These are phyloP conservation scores for Muntiacus reevesi DNA, from an alignment of 2,113 vertebrate genomes.

Conservation along the genomic window DNA sequence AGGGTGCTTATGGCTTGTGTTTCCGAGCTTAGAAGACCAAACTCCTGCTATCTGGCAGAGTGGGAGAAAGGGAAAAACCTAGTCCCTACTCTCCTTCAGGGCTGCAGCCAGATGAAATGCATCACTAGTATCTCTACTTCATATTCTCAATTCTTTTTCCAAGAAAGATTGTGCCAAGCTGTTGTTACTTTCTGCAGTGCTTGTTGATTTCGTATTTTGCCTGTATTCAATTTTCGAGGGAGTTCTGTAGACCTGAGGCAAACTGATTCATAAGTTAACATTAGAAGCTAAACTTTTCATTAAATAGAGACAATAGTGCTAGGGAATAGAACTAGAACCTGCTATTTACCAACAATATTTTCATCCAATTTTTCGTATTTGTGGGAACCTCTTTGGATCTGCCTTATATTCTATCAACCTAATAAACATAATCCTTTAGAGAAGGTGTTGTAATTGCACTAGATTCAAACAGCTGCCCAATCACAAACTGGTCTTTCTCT, in stretches of 20 bases:
- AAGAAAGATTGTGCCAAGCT: background rate
- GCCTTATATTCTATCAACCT: background rate
- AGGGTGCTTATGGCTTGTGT: background rate
- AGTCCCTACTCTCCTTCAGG: background rate
- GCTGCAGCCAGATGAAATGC: background rate
- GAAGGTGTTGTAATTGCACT: background rate
- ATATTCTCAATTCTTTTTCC: background rate
- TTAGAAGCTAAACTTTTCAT: background rate
- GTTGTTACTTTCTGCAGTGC: background rate
- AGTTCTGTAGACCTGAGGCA: background rate
- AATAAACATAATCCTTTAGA: background rate
- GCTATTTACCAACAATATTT: background rate
- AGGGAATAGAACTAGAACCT: background rate
- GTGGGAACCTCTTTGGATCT: background rate
- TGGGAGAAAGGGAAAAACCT: background rate
- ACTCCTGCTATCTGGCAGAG: background rate
- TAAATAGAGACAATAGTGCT: background rate
- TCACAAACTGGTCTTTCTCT: background rate
- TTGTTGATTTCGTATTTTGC: background rate
- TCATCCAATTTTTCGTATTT: constrained; percentile 21
- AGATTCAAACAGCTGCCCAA: background rate
- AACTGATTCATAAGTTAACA: background rate
- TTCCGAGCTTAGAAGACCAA: background rate
- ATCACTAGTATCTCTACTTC: background rate
- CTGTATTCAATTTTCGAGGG: background rate